These are phyloP conservation scores for Microplitis deprimator DNA, from an alignment of 2,888 invertebrate genomes.

Conservation along the genomic window DNA sequence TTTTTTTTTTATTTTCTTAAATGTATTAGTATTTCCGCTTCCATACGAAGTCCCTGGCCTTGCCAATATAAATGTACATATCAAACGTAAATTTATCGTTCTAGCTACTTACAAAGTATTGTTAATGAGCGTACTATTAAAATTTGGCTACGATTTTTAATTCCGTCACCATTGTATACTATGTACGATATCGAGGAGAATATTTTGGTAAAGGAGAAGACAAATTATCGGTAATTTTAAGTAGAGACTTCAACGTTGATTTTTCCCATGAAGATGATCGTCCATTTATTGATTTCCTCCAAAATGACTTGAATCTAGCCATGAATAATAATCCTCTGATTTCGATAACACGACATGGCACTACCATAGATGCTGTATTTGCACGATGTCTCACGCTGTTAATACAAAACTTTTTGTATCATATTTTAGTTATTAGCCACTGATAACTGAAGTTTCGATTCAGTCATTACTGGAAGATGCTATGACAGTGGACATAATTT, in stretches of 20 bases:
- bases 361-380: constrained; percentile 22
- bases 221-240: constrained; percentile 9
- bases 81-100: constrained; percentile 54
- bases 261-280: background rate
- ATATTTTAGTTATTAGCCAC: constrained; percentile 12
- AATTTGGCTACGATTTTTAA: constrained; percentile 54
- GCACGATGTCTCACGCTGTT: constrained; percentile 8
- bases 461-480: constrained; percentile 38
- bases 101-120: constrained; percentile 50
- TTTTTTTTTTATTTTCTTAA: too few relatives aligned
- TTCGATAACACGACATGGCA: constrained; percentile 14
- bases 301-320: constrained; percentile 7
- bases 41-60: too few relatives aligned
- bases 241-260: background rate
- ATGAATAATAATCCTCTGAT: constrained; percentile 8
- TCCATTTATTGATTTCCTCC: background rate
- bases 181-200: constrained; percentile 49
- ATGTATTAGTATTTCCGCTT: too few relatives aligned
- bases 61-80: constrained; percentile 54
- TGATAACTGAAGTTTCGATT: too few relatives aligned
- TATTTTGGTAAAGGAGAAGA: too few relatives aligned
- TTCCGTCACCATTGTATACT: constrained; percentile 30
- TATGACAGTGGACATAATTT: too few relatives aligned
- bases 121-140: constrained; percentile 51
- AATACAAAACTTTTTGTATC: constrained; percentile 11